Base-by-base conservation (phyloP, 2,888 invertebrate species). In the Odontocolon sp. region DNA sequence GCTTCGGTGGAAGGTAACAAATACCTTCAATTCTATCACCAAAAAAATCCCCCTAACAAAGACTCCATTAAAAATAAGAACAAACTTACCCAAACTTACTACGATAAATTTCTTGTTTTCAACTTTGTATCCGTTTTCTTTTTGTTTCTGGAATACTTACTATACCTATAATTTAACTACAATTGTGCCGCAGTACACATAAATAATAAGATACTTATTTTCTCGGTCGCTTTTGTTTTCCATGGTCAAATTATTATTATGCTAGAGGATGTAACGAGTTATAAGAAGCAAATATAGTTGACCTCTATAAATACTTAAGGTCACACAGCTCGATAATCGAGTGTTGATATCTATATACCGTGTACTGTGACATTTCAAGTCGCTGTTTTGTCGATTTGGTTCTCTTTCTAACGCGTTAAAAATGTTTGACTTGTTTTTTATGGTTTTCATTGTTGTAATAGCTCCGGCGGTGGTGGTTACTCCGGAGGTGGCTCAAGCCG, bases 1-100 rank as follows among this genome's bases (percentile, higher is more conserved):
- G 81, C 69, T 70, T 77, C 77, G 83, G 82, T 42, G 84, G 87
- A 6, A 87, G 87, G 61, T 91, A 74, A 73, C 90, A 83, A 77
- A 89, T 84, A 14, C 91, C 91, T 5, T 63, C 70, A 0, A n/a
- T n/a, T n/a, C n/a, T n/a, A n/a, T n/a, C n/a, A n/a, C n/a, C n/a
- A n/a, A n/a, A n/a, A n/a, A n/a, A n/a, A n/a, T n/a, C n/a, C n/a
- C n/a, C n/a, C n/a, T n/a, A n/a, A n/a, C n/a, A n/a, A n/a, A n/a
- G n/a, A n/a, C n/a, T n/a, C n/a, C n/a, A n/a, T n/a, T n/a, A n/a
- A n/a, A n/a, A n/a, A n/a, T n/a, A n/a, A n/a, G n/a, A n/a, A n/a
- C n/a, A n/a, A n/a, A n/a, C n/a, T n/a, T n/a, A n/a, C n/a, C n/a
- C n/a, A n/a, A n/a, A n/a, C n/a, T n/a, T n/a, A n/a, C n/a, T n/a